Evolutionary conservation across 2,888 invertebrate species (phyloP).

Genomic region (Eupithecia abbreviata): DNA sequence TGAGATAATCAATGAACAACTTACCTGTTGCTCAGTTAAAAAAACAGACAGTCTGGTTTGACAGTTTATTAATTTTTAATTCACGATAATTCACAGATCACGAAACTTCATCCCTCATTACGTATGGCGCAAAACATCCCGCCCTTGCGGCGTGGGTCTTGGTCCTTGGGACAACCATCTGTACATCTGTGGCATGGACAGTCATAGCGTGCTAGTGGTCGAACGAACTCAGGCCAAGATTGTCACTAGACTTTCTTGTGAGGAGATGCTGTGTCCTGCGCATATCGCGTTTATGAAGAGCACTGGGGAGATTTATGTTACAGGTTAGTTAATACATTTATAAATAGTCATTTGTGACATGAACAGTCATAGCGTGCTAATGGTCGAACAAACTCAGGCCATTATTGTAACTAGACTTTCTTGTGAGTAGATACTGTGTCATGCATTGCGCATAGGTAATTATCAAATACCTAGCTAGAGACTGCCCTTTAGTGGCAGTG

Average conservation of each 20-base stretch:
- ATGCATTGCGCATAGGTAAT: too few species aligned
- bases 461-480: too few species aligned
- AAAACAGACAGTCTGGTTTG: too few species aligned
- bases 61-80: too few species aligned
- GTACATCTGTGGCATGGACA: slow-evolving; percentile 87
- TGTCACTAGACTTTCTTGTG: slow-evolving; percentile 77
- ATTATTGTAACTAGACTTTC: too few species aligned
- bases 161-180: slow-evolving; percentile 85
- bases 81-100: slow-evolving; percentile 59
- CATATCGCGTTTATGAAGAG: slow-evolving; percentile 84
- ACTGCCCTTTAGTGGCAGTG: too few species aligned
- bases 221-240: slow-evolving; percentile 79
- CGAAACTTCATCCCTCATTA: slow-evolving; percentile 82
- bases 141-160: slow-evolving; percentile 87
- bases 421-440: too few species aligned
- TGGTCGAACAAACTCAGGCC: neutral
- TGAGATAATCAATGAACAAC: too few species aligned
- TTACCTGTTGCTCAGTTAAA: too few species aligned
- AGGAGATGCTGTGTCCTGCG: slow-evolving; percentile 85
- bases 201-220: slow-evolving; percentile 83
- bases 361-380: neutral
- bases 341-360: neutral
- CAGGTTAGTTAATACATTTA: slow-evolving; percentile 65
- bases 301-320: slow-evolving; percentile 84
- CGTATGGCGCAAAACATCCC: slow-evolving; percentile 82